Conservation (phyloP, 2,797 vertebrate species). For the Brotula barbata region DNA sequence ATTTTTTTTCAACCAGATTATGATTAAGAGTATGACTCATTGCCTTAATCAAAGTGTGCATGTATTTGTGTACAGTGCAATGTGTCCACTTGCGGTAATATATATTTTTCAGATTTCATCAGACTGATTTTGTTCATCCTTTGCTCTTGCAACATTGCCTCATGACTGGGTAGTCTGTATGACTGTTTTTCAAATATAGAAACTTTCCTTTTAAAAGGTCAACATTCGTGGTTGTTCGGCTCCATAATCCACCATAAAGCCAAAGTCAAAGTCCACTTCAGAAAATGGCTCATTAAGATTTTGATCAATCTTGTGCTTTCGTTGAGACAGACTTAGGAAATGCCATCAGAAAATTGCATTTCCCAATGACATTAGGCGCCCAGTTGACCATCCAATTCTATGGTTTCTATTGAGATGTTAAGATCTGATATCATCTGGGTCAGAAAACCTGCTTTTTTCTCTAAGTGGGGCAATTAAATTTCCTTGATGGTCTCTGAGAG, state of each 20-base stretch:
- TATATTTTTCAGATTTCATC: not conserved
- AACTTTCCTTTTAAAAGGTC: conserved; percentile 73
- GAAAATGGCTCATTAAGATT: conserved; percentile 97
- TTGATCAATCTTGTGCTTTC: conserved; percentile 93
- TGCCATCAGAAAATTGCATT: conserved; percentile 99
- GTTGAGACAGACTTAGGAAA: conserved; percentile 94
- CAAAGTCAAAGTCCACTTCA: conserved; percentile 85
- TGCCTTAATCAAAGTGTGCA: not conserved
- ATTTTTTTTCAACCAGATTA: too few relatives aligned
- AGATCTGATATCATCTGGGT: conserved; percentile 98
- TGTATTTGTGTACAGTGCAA: not conserved
- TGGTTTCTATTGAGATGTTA: conserved; percentile 98
- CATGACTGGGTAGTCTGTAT: conserved; percentile 36
- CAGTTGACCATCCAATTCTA: conserved; percentile 95
- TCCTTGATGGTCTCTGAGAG: conserved; percentile 96
- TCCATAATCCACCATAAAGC: conserved; percentile 79
- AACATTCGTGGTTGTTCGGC: conserved; percentile 74
- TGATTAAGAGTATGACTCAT: too few relatives aligned
- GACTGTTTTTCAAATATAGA: conserved; percentile 58
- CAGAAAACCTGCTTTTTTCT: conserved; percentile 87
- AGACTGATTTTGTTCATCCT: conserved; percentile 27
- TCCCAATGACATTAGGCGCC: conserved; percentile 94
- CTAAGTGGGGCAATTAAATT: conserved; percentile 99
- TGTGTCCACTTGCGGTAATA: conserved; percentile 8
- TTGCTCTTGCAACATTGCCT: conserved; percentile 20